phyloP scores from a whole-genome alignment of 92 coral and sea anemone genomes.

The Porites lobata region DNA sequence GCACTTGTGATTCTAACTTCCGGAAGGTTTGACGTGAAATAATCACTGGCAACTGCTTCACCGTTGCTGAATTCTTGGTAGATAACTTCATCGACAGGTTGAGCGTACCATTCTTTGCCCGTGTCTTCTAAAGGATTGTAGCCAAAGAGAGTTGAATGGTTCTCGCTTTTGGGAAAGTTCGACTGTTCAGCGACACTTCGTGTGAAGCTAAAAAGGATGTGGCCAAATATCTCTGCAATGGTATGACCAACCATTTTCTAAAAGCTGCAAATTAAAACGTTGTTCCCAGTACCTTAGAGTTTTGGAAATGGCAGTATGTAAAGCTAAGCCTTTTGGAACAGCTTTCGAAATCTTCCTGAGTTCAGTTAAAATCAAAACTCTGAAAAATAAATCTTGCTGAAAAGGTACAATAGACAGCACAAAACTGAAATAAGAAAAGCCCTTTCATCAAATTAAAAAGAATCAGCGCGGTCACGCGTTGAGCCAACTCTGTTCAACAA shows the following conservation, averaged over 20 bases:
- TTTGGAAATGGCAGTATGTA: no score
- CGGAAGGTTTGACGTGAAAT: background rate
- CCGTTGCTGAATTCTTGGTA: conserved; percentile 20
- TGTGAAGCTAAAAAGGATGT: background rate
- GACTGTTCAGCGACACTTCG: conserved; percentile 14
- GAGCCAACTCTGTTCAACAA: no score
- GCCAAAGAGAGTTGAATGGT: background rate
- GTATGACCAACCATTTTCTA: conserved; percentile 3
- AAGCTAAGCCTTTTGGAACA: no score
- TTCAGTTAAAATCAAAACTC: no score
- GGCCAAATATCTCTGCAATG: conserved; percentile 1
- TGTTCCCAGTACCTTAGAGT: no score
- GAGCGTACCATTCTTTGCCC: conserved; percentile 11
- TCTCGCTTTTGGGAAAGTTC: background rate
- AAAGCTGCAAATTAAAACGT: no score
- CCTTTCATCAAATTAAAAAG: no score
- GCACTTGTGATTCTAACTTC: background rate
- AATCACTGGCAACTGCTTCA: background rate
- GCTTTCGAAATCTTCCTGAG: no score
- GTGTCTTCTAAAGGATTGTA: conserved; percentile 18
- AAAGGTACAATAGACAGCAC: no score
- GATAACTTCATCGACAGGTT: background rate
- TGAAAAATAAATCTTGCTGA: no score
- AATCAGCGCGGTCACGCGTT: no score
- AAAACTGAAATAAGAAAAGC: no score